Percentiles rank a stretch among this genome's conserved stretches.
Evolutionary conservation across 2,888 invertebrate species (phyloP).

Genomic region (Ichneumoninae sp.): DNA sequence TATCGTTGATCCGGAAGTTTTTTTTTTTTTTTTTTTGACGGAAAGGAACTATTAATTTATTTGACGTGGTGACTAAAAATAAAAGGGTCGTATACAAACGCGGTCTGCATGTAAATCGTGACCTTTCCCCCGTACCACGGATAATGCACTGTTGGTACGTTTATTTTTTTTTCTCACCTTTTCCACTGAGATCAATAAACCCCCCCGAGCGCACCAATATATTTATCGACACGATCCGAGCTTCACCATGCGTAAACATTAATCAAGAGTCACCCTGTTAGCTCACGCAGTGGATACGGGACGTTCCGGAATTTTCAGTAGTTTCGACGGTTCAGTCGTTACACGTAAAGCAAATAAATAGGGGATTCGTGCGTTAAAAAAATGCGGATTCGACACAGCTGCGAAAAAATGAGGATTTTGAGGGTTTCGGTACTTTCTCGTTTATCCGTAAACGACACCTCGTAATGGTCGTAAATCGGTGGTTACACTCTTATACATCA

Average conservation of each 20-base stretch:
- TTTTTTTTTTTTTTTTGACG: background rate
- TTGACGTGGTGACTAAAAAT: background rate
- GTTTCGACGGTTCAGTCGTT: background rate
- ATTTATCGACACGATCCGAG: conserved; percentile 21
- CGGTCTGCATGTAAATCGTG: background rate
- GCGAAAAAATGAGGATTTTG: background rate
- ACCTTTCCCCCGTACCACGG: background rate
- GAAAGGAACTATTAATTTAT: background rate
- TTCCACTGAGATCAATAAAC: background rate
- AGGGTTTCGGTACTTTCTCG: conserved; percentile 12
- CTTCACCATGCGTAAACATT: conserved; percentile 10
- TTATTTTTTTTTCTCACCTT: conserved; percentile 10
- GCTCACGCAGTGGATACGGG: background rate
- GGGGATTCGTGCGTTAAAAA: background rate
- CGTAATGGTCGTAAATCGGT: conserved; percentile 34
- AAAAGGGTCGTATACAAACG: background rate
- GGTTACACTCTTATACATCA: conserved; percentile 3
- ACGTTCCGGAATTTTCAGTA: background rate
- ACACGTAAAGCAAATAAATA: background rate
- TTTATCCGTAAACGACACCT: background rate
- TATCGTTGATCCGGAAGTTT: background rate
- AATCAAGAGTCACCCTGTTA: conserved; percentile 7
- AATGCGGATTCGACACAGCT: background rate
- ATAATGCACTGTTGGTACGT: background rate
- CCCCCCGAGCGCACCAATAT: background rate